A percentile compares a stretch with the other conserved stretches of the same genome.
phyloP scores from a whole-genome alignment of 2,797 vertebrate species.

The Alauda arvensis region DNA sequence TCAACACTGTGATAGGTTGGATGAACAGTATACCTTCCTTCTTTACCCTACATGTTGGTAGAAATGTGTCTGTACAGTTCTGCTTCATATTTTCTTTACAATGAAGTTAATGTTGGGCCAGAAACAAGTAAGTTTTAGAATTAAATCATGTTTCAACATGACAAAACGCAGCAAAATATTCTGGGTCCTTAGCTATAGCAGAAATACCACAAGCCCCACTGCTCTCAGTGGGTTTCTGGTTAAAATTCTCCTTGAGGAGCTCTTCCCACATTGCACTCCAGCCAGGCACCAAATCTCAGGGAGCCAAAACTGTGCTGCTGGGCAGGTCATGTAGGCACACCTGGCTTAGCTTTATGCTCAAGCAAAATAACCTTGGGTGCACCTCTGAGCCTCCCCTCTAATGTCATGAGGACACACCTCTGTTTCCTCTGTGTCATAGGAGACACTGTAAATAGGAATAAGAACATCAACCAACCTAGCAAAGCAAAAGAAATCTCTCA shows the following conservation, averaged over 20 bases:
- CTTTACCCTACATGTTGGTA: background rate
- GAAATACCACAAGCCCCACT: background rate
- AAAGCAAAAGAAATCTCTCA: background rate
- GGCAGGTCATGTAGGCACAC: background rate
- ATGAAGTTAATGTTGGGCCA: background rate
- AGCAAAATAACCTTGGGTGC: background rate
- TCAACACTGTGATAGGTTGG: background rate
- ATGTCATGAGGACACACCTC: background rate
- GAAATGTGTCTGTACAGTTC: background rate
- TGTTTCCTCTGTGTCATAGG: background rate
- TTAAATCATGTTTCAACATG: background rate
- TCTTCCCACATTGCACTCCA: background rate
- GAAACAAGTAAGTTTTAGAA: background rate
- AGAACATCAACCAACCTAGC: background rate
- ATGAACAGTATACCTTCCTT: background rate
- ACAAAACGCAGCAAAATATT: background rate
- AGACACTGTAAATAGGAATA: background rate
- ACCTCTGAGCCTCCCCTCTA: background rate
- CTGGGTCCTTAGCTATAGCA: background rate
- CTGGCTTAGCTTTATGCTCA: background rate
- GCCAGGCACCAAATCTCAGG: background rate
- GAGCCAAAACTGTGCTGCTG: background rate
- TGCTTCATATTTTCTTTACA: background rate
- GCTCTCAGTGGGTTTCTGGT: background rate
- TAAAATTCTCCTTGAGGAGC: background rate